A percentile compares a stretch with the other conserved stretches of the same genome.
Conservation (phyloP, 2,797 vertebrate genomes). For the Lacerta bilineata region DNA sequence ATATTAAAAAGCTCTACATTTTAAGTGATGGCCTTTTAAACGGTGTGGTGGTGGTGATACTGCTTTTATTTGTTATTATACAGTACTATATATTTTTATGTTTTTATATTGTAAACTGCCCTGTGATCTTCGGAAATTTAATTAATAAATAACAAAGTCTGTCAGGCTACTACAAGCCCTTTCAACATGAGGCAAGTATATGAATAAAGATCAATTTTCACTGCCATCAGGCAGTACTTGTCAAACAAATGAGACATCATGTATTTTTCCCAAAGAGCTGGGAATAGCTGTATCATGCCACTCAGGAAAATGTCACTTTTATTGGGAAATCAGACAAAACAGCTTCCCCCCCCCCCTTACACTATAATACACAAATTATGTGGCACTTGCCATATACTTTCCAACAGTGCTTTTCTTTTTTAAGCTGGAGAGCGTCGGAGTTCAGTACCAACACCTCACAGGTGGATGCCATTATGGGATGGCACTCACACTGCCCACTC, state of each 20-base stretch:
- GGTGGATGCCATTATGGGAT: too few relatives aligned
- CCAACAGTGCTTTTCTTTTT: background rate
- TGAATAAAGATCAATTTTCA: background rate
- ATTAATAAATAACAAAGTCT: too few relatives aligned
- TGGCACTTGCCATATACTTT: background rate
- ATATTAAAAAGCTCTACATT: background rate
- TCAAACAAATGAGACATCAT: background rate
- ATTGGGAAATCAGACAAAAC: too few relatives aligned
- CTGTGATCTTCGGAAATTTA: too few relatives aligned
- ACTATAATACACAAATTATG: background rate
- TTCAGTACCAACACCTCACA: too few relatives aligned
- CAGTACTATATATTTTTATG: too few relatives aligned
- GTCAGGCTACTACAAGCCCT: background rate
- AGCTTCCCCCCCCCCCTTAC: background rate
- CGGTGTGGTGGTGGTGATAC: too few relatives aligned
- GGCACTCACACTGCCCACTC: background rate
- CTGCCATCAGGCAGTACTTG: background rate
- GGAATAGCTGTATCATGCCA: background rate
- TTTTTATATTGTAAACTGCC: too few relatives aligned
- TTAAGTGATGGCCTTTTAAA: background rate
- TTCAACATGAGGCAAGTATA: background rate
- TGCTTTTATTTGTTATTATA: too few relatives aligned
- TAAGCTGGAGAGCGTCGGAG: too few relatives aligned
- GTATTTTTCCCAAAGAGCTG: background rate
- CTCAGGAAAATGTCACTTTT: slow-evolving; percentile 12